Conservation (phyloP, 1,140 invertebrate genomes). For the Drosophila willistoni region DNA sequence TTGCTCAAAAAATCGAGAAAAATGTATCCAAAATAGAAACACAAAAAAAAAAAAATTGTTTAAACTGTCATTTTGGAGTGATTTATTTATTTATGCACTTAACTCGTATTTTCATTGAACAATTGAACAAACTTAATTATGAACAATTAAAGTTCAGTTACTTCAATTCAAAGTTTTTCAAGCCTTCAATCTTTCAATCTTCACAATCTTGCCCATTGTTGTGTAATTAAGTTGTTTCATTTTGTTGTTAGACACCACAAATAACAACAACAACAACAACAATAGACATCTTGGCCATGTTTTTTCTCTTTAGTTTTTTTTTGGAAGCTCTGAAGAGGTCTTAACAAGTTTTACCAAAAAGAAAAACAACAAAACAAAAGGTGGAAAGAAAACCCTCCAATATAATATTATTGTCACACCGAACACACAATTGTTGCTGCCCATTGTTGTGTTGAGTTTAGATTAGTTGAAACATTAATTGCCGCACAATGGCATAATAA, state of each 20-base stretch:
- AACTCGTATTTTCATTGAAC: conserved; percentile 57
- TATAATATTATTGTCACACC: conserved; percentile 72
- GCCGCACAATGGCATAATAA: conserved; percentile 70
- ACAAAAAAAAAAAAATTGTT: not conserved
- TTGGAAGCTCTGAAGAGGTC: conserved; percentile 8
- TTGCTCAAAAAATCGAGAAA: conserved; percentile 35
- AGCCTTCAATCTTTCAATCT: conserved; percentile 11
- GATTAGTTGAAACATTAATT: conserved; percentile 78
- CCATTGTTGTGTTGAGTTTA: conserved; percentile 44
- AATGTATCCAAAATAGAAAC: not conserved
- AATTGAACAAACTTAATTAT: conserved; percentile 77
- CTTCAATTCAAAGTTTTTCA: conserved; percentile 48
- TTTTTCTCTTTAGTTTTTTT: conserved; percentile 46
- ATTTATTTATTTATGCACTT: conserved; percentile 70
- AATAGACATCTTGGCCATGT: conserved; percentile 32
- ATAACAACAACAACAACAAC: conserved; percentile 31
- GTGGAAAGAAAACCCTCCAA: conserved; percentile 28
- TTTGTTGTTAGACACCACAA: conserved; percentile 31
- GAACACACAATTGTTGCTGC: conserved; percentile 52
- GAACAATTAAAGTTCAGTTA: conserved; percentile 79
- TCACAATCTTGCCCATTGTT: conserved; percentile 43
- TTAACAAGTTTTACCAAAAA: conserved; percentile 12
- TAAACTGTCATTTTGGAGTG: conserved; percentile 70
- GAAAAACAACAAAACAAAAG: conserved; percentile 14
- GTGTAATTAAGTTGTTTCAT: conserved; percentile 78